phyloP scores from a whole-genome alignment of 2,797 vertebrate species.

The Diplodus sargus region DNA sequence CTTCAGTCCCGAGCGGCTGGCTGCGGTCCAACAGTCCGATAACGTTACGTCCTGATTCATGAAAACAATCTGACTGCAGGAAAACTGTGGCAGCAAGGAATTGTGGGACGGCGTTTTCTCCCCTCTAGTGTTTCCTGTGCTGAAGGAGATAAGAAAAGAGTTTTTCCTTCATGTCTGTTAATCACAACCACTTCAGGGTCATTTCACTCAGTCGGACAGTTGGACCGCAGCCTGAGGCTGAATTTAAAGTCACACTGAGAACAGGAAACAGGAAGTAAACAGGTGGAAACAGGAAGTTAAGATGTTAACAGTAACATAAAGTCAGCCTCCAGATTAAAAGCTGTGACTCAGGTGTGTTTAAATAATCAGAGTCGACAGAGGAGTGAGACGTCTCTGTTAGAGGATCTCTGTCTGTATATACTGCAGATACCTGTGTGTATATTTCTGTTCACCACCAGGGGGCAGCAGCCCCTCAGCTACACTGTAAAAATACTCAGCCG shows the following conservation, averaged over 20 bases:
- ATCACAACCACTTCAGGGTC: no score
- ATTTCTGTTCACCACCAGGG: slow-evolving; percentile 73
- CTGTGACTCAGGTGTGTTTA: slow-evolving; percentile 45
- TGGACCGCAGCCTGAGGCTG: background rate
- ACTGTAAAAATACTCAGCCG: slow-evolving; percentile 52
- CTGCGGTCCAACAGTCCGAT: no score
- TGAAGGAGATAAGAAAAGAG: no score
- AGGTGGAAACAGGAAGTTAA: background rate
- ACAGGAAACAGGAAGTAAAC: background rate
- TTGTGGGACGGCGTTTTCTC: no score
- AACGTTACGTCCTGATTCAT: no score
- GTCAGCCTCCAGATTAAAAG: slow-evolving; percentile 41
- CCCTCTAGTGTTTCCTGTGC: no score
- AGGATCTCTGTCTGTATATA: slow-evolving; percentile 77
- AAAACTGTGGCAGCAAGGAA: no score
- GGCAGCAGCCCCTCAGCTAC: slow-evolving; percentile 50
- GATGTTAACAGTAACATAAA: background rate
- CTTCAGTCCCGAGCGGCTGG: no score
- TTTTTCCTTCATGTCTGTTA: no score
- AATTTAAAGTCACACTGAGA: background rate
- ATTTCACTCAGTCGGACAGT: no score
- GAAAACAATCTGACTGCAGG: no score
- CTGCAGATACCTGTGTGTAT: slow-evolving; percentile 84
- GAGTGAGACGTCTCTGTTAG: slow-evolving; percentile 21
- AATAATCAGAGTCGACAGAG: background rate